Evolutionary conservation across 2,888 invertebrate species (phyloP).

Genomic region (Netelia fuscicornis): DNA sequence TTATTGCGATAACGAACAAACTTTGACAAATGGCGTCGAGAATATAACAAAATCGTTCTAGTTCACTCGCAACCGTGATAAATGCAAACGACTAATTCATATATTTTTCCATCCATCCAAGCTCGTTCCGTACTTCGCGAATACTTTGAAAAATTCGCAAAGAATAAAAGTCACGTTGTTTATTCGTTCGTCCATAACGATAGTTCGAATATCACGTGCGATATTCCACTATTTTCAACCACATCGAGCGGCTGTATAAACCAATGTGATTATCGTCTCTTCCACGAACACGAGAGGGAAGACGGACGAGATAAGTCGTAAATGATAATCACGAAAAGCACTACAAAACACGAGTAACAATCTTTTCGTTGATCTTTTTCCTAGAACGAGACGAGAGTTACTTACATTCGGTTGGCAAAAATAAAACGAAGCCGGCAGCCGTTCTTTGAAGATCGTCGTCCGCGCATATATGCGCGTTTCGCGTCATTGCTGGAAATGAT

Average conservation of each 20-base stretch:
- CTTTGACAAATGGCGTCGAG: too few relatives aligned
- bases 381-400: slow-evolving; percentile 13
- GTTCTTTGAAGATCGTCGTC: slow-evolving; percentile 41
- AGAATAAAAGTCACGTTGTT: too few relatives aligned
- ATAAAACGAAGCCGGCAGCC: neutral
- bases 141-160: too few relatives aligned
- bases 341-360: neutral
- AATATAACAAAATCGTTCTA: too few relatives aligned
- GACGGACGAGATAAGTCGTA: neutral
- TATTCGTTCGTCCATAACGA: too few relatives aligned
- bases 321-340: slow-evolving; percentile 17
- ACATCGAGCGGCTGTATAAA: neutral
- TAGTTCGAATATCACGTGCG: too few relatives aligned
- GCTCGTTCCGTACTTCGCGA: too few relatives aligned
- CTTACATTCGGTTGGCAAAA: neutral
- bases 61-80: too few relatives aligned
- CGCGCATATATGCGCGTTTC: slow-evolving; percentile 43
- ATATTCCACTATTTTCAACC: too few relatives aligned
- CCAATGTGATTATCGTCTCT: neutral
- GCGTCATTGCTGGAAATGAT: slow-evolving; percentile 65
- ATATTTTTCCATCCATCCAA: too few relatives aligned
- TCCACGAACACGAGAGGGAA: slow-evolving; percentile 11
- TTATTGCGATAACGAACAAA: neutral
- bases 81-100: too few relatives aligned
- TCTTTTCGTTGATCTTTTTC: slow-evolving; percentile 29